Conservation (phyloP, 2,113 vertebrate species). For the Chaenogobius annularis region DNA sequence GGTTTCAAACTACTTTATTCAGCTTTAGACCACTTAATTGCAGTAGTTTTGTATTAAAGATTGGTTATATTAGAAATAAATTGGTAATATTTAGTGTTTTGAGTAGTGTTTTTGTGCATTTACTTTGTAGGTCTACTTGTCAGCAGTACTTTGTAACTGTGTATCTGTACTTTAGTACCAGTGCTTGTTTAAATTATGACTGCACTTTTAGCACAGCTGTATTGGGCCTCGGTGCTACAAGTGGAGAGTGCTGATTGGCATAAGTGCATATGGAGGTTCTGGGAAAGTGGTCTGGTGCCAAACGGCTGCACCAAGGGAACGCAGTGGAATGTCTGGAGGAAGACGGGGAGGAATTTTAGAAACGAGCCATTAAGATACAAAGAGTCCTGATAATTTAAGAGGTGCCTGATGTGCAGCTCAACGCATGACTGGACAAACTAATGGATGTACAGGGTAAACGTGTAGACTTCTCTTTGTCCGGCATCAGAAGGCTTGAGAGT, state of each 20-base stretch:
- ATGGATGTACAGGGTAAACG: slow-evolving; percentile 30
- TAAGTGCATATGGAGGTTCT: slow-evolving; percentile 58
- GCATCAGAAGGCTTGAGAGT: slow-evolving; percentile 34
- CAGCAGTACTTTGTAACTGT: too few relatives aligned
- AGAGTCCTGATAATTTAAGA: slow-evolving; percentile 28
- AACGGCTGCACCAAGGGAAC: slow-evolving; percentile 63
- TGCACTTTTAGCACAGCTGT: neutral
- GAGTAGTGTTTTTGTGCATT: too few relatives aligned
- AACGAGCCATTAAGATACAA: slow-evolving; percentile 44
- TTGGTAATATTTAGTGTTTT: too few relatives aligned
- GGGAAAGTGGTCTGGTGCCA: slow-evolving; percentile 65
- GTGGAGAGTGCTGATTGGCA: slow-evolving; percentile 31
- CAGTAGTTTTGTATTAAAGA: too few relatives aligned
- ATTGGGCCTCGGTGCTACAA: neutral
- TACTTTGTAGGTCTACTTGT: too few relatives aligned
- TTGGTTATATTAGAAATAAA: too few relatives aligned
- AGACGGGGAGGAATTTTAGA: slow-evolving; percentile 55
- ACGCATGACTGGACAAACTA: slow-evolving; percentile 36
- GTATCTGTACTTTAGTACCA: too few relatives aligned
- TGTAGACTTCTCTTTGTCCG: slow-evolving; percentile 41
- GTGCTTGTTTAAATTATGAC: neutral
- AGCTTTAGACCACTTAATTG: too few relatives aligned
- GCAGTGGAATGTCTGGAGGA: slow-evolving; percentile 72
- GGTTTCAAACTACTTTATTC: too few relatives aligned
- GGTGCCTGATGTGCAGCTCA: slow-evolving; percentile 47